phyloP scores from a whole-genome alignment of 2,888 invertebrate species.

The Cephus sareptanus region DNA sequence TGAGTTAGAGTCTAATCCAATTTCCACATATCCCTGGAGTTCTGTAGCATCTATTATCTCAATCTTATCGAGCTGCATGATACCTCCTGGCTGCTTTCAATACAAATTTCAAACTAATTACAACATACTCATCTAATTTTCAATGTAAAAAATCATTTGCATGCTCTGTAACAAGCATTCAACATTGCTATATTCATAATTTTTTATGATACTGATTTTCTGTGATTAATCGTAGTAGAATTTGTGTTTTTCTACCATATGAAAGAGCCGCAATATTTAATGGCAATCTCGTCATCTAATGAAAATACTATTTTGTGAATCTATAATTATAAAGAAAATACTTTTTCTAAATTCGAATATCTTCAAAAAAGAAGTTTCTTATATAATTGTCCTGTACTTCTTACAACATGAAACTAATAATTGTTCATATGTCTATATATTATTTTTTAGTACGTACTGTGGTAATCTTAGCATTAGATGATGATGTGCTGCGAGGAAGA shows the following conservation, averaged over 20 bases:
- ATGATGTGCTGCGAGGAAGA: neutral
- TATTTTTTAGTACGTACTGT: neutral
- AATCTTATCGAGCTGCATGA: neutral
- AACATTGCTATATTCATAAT: neutral
- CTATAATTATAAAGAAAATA: neutral
- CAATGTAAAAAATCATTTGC: neutral
- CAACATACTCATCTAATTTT: neutral
- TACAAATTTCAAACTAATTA: neutral
- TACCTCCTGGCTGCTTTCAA: neutral
- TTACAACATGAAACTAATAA: neutral
- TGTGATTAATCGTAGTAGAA: neutral
- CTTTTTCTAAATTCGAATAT: neutral
- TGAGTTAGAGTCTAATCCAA: neutral
- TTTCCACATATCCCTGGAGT: neutral
- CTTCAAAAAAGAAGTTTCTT: no score
- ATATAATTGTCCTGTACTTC: no score
- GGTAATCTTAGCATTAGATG: neutral
- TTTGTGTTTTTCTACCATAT: neutral
- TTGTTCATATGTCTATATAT: neutral
- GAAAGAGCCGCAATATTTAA: neutral
- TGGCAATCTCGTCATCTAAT: neutral
- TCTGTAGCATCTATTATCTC: neutral
- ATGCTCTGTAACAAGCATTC: neutral
- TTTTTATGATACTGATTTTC: no score
- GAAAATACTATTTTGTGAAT: neutral